Conservation (phyloP, 2,113 vertebrate genomes). For the Seriola rivoliana region DNA sequence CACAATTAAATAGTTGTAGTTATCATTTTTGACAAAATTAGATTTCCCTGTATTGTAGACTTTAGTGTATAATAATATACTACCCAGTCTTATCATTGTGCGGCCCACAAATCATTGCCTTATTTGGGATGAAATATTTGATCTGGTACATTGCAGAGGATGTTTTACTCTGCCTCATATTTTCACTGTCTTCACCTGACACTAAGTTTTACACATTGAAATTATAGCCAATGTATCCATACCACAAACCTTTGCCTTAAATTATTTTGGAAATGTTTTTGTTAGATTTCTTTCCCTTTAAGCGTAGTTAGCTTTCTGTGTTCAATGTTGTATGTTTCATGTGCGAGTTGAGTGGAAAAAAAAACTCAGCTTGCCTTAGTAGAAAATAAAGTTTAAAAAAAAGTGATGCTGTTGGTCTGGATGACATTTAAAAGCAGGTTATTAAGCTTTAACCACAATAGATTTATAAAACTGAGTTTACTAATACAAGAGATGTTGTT, state of each 20-base stretch:
- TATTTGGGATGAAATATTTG: conserved; percentile 8
- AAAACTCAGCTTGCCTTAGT: conserved; percentile 15
- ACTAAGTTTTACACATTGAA: no score
- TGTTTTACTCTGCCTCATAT: not conserved
- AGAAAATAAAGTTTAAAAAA: conserved; percentile 49
- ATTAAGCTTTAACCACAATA: not conserved
- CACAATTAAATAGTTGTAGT: no score
- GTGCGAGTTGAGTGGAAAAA: conserved; percentile 15
- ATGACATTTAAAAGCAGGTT: not conserved
- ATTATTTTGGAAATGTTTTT: conserved; percentile 14
- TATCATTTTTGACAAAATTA: not conserved
- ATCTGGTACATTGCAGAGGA: not conserved
- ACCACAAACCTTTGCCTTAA: conserved; percentile 48
- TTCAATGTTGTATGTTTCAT: conserved; percentile 27
- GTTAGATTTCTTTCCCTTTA: not conserved
- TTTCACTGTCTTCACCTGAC: not conserved
- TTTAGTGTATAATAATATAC: not conserved
- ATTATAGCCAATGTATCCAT: not conserved
- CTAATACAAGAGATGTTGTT: no score
- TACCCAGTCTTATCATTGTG: not conserved
- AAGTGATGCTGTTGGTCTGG: not conserved
- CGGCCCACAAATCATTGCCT: not conserved
- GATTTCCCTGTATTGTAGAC: not conserved
- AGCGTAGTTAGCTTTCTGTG: conserved; percentile 14
- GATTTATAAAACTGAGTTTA: not conserved